Evolutionary conservation across 2,797 vertebrate genomes (phyloP).

Genomic region (Aselliscus stoliczkanus): DNA sequence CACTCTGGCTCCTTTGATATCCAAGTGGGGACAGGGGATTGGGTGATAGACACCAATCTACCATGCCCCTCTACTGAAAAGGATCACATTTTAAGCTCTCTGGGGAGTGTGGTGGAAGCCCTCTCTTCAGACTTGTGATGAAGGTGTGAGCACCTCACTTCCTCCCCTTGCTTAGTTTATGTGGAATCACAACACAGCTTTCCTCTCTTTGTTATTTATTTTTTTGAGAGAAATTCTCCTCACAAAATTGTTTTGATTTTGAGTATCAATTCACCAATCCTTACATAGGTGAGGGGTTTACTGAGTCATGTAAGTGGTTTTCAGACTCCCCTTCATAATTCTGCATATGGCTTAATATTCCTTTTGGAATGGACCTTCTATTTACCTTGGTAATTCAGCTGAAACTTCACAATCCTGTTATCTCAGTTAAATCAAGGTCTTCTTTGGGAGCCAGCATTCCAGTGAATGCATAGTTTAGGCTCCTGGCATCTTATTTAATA

Average conservation of each 20-base stretch:
- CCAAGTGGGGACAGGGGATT: background rate
- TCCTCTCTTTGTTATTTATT: background rate
- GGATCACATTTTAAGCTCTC: background rate
- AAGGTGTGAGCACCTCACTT: background rate
- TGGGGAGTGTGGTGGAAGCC: background rate
- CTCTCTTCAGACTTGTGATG: background rate
- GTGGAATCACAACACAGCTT: background rate
- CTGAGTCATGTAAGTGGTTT: background rate
- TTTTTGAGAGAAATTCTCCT: background rate
- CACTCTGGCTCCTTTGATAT: background rate
- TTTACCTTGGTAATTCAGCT: background rate
- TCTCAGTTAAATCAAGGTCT: background rate
- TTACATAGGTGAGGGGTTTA: background rate
- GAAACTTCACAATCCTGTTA: background rate
- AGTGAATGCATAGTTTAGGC: background rate
- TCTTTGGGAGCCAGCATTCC: background rate
- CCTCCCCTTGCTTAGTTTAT: background rate
- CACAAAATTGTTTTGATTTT: background rate
- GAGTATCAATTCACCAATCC: background rate
- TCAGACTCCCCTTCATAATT: background rate
- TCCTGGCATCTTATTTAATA: background rate
- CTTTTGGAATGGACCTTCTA: background rate
- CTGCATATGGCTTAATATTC: background rate
- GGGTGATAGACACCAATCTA: background rate
- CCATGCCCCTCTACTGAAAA: background rate